Conservation (phyloP, 2,113 vertebrate genomes). For the Machaerirhynchus nigripectus region DNA sequence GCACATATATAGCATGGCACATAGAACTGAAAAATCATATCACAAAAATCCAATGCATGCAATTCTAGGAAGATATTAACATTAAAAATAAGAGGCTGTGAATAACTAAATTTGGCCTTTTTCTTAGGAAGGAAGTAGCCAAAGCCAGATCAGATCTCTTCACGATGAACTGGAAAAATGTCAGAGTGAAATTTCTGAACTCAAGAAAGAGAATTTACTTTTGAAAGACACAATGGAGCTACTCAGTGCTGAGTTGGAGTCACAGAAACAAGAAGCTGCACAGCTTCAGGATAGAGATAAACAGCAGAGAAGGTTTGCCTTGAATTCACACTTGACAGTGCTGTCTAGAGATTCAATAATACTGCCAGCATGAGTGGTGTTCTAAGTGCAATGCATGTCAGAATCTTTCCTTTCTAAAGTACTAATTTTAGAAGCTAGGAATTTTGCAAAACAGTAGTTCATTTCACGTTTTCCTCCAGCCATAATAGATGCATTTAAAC, state of each 20-base stretch:
- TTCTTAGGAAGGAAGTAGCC: conserved; percentile 80
- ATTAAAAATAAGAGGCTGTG: neutral
- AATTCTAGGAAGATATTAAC: neutral
- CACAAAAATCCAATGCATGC: neutral
- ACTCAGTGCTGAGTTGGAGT: conserved; percentile 74
- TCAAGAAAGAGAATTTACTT: conserved; percentile 82
- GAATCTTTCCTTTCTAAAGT: neutral
- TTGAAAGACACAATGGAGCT: conserved; percentile 79
- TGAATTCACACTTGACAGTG: neutral
- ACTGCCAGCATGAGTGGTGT: neutral
- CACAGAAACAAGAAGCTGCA: conserved; percentile 78
- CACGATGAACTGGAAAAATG: conserved; percentile 77
- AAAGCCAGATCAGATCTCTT: conserved; percentile 80
- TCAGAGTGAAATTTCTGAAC: conserved; percentile 74
- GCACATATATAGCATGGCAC: neutral
- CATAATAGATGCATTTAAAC: neutral
- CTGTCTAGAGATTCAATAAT: neutral
- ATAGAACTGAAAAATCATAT: neutral
- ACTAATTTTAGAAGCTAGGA: neutral
- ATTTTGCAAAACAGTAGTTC: neutral
- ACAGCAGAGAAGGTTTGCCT: conserved; percentile 75
- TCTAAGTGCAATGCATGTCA: neutral
- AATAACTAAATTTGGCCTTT: neutral
- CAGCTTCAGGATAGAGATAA: conserved; percentile 80
- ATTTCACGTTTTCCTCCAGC: neutral